Evolutionary conservation across 2,888 invertebrate genomes (phyloP), one percentile per base, ranked within the genome.

Genomic region (Mythimna impura): DNA sequence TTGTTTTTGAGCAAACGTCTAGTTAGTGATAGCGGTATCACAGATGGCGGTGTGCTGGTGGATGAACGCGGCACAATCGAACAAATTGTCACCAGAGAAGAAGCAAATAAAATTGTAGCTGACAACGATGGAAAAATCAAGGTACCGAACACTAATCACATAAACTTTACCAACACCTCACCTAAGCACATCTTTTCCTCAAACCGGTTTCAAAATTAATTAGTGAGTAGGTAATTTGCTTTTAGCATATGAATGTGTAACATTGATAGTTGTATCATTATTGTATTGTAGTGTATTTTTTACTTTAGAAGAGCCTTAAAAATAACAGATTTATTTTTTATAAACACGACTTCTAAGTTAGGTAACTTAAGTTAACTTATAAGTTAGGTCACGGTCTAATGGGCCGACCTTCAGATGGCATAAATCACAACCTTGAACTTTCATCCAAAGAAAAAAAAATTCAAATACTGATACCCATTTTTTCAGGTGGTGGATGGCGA

Each of bases 41-140:
- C 95, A 22, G 95, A 97, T 76, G 97, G 97, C 58, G 97, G 97
- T 40, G 96, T 97, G 78, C 90, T 98, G 52, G 97, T 97, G 34
- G 92, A 96, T 67, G 93, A 95, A 75, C 92, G 96, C 88, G 98
- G 97, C 22, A 95, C 96, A 82, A 97, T 98, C 82, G 91, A 95
- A 80, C 91, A 94, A 84, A 91, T 98, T 52, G 87, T 97, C 6
- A 93, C 91, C 52, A 93, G 94, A 58, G 87, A 93, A 14, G 94
- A 96, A 84, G 95, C 96, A 69, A 92, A 96, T 25, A 92, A 94
- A 89, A 89, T 96, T 34, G 90, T 96, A 81, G 89, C 95, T 52
- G 94, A 96, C 79, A 93, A 89, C 82, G 93, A 92, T 73, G 95
- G 94, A 83, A 94, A 96, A 71, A 94, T 97, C 86, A 95, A 97